A percentile compares a stretch with the other conserved stretches of the same genome.
phyloP scores from a whole-genome alignment of 1,140 invertebrate genomes.

The Chionoecetes opilio region DNA sequence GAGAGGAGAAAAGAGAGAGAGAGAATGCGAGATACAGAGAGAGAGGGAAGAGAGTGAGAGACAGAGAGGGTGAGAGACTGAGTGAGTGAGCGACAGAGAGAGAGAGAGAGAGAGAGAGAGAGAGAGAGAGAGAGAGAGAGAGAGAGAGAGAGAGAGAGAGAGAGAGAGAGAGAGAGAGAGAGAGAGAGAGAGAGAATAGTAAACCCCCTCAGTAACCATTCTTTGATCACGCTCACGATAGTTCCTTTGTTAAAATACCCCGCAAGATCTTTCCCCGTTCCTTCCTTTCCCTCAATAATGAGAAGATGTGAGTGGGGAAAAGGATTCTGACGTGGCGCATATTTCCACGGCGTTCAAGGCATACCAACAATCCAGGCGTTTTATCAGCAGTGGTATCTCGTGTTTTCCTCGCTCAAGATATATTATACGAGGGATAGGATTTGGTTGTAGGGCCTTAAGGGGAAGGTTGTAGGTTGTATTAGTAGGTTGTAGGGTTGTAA shows the following conservation, averaged over 20 bases:
- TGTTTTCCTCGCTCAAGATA: neutral
- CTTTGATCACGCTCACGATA: neutral
- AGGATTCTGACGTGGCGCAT: neutral
- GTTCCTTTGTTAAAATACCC: constrained; percentile 10
- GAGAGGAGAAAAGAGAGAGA: neutral
- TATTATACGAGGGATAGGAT: no score
- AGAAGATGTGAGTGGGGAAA: neutral
- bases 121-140: neutral
- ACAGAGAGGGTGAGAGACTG: neutral
- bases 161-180: constrained; percentile 9
- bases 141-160: constrained; percentile 5
- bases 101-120: neutral
- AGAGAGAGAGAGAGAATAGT: neutral
- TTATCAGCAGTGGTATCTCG: neutral
- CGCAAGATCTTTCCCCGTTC: neutral
- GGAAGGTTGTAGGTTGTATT: no score
- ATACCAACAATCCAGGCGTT: neutral
- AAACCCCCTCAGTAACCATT: neutral
- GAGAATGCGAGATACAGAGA: neutral
- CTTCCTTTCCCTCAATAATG: neutral
- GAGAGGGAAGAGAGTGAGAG: neutral
- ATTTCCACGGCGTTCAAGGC: neutral
- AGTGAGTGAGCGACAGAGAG: neutral
- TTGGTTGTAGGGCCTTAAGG: no score
- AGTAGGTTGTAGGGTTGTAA: no score